phyloP scores from a whole-genome alignment of 37 sponge, comb jelly and placozoan genomes.

The Ianthella basta region DNA sequence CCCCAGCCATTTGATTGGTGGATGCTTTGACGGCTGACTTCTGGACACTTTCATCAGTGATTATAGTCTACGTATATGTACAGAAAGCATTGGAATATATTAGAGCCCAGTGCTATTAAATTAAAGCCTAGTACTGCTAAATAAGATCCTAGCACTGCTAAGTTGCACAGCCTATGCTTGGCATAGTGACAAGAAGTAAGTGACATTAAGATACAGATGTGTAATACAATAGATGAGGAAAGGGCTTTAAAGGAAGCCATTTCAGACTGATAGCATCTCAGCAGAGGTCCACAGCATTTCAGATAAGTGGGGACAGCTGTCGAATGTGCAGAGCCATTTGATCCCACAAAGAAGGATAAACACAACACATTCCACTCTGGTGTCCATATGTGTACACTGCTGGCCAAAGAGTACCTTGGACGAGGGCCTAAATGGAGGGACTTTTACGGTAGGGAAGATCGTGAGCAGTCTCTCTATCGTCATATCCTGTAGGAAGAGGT shows the following conservation, averaged over 20 bases:
- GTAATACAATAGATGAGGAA: too few species aligned
- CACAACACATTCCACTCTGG: too few species aligned
- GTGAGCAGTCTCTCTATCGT: constrained; percentile 21
- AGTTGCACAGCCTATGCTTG: too few species aligned
- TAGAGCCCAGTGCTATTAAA: background rate
- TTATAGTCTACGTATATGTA: constrained; percentile 47
- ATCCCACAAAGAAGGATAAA: too few species aligned
- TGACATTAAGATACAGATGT: too few species aligned
- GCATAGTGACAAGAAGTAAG: too few species aligned
- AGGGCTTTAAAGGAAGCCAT: too few species aligned
- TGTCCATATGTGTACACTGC: background rate
- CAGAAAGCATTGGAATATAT: background rate
- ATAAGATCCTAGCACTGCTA: background rate
- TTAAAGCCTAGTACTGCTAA: background rate
- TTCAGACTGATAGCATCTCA: too few species aligned
- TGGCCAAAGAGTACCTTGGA: constrained; percentile 69
- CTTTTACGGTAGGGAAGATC: constrained; percentile 28
- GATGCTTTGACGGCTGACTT: constrained; percentile 51
- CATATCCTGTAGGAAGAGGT: constrained; percentile 35
- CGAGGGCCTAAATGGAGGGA: constrained; percentile 66
- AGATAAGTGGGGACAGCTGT: too few species aligned
- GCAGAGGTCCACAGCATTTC: too few species aligned
- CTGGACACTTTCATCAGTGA: constrained; percentile 79
- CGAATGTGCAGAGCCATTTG: too few species aligned
- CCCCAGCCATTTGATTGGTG: constrained; percentile 22